phyloP scores from a whole-genome alignment of 35 echinoderm and acorn worm genomes.

The Acanthaster planci region DNA sequence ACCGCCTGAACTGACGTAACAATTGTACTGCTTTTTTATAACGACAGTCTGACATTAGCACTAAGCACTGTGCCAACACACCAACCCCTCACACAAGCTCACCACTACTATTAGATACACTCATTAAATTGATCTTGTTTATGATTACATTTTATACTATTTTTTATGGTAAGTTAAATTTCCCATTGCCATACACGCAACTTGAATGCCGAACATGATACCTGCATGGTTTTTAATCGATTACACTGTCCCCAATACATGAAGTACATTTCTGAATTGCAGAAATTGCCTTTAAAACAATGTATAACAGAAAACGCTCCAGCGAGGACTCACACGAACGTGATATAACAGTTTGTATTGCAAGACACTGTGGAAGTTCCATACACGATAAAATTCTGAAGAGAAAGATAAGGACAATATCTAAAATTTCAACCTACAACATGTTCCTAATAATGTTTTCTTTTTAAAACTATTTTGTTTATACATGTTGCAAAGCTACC shows the following conservation, averaged over 20 bases:
- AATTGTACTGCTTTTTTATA: conserved; percentile 15
- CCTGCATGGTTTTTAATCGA: conserved; percentile 3
- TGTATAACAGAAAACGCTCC: background rate
- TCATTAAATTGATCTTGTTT: conserved; percentile 27
- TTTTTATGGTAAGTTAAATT: background rate
- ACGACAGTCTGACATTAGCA: conserved; percentile 27
- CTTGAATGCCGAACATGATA: conserved; percentile 1
- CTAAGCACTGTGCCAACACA: conserved; percentile 9
- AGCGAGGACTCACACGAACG: conserved; percentile 1
- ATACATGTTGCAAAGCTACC: conserved; percentile 21
- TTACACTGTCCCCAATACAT: conserved; percentile 21
- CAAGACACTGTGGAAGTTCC: conserved; percentile 19
- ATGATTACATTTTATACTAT: conserved; percentile 16
- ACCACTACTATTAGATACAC: conserved; percentile 18
- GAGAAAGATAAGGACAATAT: conserved; percentile 9
- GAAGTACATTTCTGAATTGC: conserved; percentile 7
- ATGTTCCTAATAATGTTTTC: background rate
- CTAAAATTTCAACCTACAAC: conserved; percentile 1
- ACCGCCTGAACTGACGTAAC: conserved; percentile 8
- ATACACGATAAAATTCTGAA: background rate
- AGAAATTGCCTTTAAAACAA: background rate
- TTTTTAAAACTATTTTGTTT: background rate
- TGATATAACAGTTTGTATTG: conserved; percentile 2
- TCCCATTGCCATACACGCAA: conserved; percentile 6
- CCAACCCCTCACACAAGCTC: conserved; percentile 13